These are phyloP conservation scores for Frankliniella fusca DNA, from an alignment of 2,888 invertebrate species.

Conservation along the genomic window DNA sequence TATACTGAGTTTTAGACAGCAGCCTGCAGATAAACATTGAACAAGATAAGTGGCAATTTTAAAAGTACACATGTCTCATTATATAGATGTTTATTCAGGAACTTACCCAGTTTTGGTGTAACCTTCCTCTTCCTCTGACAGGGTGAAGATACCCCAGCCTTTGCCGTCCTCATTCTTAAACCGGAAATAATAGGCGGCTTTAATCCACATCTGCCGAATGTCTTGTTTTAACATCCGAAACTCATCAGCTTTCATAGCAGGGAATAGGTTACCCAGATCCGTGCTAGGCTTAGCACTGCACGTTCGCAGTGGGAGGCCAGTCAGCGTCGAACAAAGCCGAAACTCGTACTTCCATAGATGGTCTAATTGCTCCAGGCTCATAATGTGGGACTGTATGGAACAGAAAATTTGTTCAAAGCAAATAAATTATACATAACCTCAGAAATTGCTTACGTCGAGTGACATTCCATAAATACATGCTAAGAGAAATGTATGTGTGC, in stretches of 20 bases:
- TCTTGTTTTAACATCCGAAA: not conserved
- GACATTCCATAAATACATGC: not conserved
- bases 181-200: not conserved
- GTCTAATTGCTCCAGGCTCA: constrained; percentile 18
- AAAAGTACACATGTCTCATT: not conserved
- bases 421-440: not conserved
- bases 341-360: not conserved
- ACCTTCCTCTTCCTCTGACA: not conserved
- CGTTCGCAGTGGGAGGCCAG: not conserved
- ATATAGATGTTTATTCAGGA: not conserved
- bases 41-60: not conserved
- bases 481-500: not conserved
- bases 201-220: not conserved
- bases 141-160: not conserved
- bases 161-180: constrained; percentile 6
- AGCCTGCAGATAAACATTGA: not conserved
- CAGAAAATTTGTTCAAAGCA: no score
- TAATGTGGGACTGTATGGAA: not conserved
- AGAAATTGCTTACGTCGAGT: not conserved
- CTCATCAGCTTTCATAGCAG: not conserved
- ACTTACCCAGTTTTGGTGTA: not conserved
- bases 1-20: not conserved
- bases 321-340: constrained; percentile 4
- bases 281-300: constrained; percentile 5
- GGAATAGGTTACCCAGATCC: not conserved